phyloP scores from a whole-genome alignment of 2,888 invertebrate genomes.

The Mythimna pallens region DNA sequence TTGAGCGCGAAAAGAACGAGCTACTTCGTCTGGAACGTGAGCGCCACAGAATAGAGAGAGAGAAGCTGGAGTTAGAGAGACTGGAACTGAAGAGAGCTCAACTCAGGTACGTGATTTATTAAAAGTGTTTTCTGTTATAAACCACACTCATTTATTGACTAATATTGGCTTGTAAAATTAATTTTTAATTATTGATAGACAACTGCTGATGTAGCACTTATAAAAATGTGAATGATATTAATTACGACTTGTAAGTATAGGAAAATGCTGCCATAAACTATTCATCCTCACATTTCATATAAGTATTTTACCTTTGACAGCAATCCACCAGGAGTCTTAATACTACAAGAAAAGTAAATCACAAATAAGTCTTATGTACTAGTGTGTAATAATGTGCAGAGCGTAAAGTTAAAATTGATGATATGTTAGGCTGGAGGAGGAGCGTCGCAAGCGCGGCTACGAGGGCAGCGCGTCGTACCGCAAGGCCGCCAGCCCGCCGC shows the following conservation, averaged over 20 bases:
- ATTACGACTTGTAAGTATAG: too few relatives aligned
- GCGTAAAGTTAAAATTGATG: not conserved
- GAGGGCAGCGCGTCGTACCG: constrained; percentile 85
- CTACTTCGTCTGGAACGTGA: constrained; percentile 95
- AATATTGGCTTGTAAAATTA: not conserved
- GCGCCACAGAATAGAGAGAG: constrained; percentile 94
- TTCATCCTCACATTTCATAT: too few relatives aligned
- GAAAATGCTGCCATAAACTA: too few relatives aligned
- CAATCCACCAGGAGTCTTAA: too few relatives aligned
- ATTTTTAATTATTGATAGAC: too few relatives aligned
- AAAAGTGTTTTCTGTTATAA: not conserved
- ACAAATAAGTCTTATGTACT: too few relatives aligned
- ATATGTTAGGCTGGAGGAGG: constrained; percentile 88
- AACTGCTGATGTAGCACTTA: too few relatives aligned
- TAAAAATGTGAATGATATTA: too few relatives aligned
- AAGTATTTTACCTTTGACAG: too few relatives aligned
- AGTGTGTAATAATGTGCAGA: too few relatives aligned
- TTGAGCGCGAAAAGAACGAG: constrained; percentile 97
- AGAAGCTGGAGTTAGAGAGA: constrained; percentile 94
- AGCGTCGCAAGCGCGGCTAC: constrained; percentile 91
- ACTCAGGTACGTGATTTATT: constrained; percentile 88
- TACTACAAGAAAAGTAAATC: too few relatives aligned
- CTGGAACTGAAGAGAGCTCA: constrained; percentile 96
- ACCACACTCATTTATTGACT: not conserved
- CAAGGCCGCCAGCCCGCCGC: constrained; percentile 83